Evolutionary conservation across 92 coral and sea anemone species (phyloP), one percentile per base, ranked within the genome.

Genomic region (Epizoanthus ramosus): DNA sequence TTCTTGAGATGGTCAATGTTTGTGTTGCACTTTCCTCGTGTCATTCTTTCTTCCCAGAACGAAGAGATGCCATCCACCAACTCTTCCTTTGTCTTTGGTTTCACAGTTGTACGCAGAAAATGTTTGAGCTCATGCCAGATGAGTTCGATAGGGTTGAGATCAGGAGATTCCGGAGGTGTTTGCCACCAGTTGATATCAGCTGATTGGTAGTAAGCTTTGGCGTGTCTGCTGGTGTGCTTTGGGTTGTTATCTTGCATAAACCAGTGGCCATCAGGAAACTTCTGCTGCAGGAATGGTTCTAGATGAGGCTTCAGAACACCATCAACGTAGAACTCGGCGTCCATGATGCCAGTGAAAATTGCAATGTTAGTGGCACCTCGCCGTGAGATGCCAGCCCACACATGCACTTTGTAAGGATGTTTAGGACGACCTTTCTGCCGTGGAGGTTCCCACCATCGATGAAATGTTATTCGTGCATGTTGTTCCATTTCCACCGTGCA

Each of bases 341-440:
- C 54, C 54, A 50, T 50, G 25, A 74, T 89, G 73, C 93, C 87
- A 2, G 83, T 76, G 59, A 89, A 89, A 6, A 86, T 47, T n/a
- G 83, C 57, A 25, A 89, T 56, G 18, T n/a, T 35, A 4, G 87
- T 57, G 3, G 86, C 83, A 7, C 90, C 93, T 3, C 74, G 83
- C 47, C 68, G 82, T 0, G 79, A 79, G n/a, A 89, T 89, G 57
- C 75, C 87, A 3, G 86, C 92, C 86, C 89, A 85, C 5, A 89
- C 84, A 72, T 80, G 89, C 12, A 85, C 84, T 9, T 85, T 88
- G 76, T 71, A 66, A 3, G 89, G 92, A 69, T 80, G 87, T 57
- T 89, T 89, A 1, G 76, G 86, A 15, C 68, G 73, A 1, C 79
- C 83, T 61, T 89, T 89, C 35, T 67, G 68, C 45, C 68, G 79